These are phyloP conservation scores for Otocyon megalotis DNA, from an alignment of 2,113 vertebrate genomes.

Conservation along the genomic window DNA sequence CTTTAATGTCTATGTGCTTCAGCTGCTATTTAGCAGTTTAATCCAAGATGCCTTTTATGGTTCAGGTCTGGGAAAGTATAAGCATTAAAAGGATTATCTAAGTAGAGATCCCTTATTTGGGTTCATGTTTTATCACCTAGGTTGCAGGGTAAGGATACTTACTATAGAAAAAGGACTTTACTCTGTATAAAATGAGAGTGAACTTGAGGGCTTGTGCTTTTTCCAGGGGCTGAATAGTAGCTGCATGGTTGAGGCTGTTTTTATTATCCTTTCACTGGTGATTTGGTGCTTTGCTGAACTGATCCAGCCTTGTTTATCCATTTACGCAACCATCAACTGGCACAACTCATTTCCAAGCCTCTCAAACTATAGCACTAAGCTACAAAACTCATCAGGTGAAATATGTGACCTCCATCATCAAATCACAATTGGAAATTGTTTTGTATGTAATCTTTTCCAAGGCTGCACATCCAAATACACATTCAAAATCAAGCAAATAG, in stretches of 20 bases:
- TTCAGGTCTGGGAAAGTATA: neutral
- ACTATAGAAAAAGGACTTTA: neutral
- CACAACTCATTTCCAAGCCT: conserved; percentile 40
- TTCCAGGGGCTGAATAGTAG: neutral
- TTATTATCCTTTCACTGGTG: neutral
- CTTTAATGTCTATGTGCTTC: neutral
- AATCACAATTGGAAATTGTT: conserved; percentile 58
- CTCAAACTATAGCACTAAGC: neutral
- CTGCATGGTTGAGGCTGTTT: neutral
- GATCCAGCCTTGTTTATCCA: conserved; percentile 53
- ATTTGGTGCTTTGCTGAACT: neutral
- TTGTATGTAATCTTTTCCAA: conserved; percentile 71
- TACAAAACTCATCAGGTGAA: conserved; percentile 35
- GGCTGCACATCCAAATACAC: conserved; percentile 41
- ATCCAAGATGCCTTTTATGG: neutral
- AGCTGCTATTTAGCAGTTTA: neutral
- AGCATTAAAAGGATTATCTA: neutral
- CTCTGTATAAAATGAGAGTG: neutral
- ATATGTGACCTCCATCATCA: conserved; percentile 55
- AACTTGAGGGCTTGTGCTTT: neutral
- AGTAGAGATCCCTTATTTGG: neutral
- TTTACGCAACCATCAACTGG: neutral
- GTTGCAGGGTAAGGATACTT: neutral
- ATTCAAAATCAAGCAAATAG: conserved; percentile 58
- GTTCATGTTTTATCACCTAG: conserved; percentile 31